Conservation (phyloP, 2,797 vertebrate genomes). For the Gymnocypris eckloni region DNA sequence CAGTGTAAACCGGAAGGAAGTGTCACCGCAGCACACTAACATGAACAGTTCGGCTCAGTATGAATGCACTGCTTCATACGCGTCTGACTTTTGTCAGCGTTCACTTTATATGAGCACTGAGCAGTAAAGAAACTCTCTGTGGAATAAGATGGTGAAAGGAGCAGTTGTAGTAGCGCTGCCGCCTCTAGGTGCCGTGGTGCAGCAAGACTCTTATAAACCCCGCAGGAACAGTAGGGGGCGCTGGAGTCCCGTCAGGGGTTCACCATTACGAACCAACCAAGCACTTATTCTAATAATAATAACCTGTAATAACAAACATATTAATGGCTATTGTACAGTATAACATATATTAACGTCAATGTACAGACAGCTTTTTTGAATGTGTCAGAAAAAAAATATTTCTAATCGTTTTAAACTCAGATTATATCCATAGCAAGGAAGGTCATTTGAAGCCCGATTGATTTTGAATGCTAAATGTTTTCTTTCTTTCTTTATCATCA, state of each 20-base stretch:
- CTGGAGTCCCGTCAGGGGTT: constrained; percentile 19
- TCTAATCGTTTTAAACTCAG: constrained; percentile 43
- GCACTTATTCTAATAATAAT: constrained; percentile 52
- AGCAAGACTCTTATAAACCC: constrained; percentile 18
- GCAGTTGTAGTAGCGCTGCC: neutral
- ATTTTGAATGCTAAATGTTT: constrained; percentile 15
- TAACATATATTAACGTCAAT: constrained; percentile 66
- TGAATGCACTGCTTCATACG: neutral
- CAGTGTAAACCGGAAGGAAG: neutral
- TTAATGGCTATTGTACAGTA: constrained; percentile 56
- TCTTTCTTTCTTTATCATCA: constrained; percentile 20
- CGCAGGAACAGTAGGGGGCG: constrained; percentile 26
- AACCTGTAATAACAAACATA: constrained; percentile 52
- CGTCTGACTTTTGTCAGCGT: neutral
- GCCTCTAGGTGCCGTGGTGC: neutral
- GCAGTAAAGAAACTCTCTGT: constrained; percentile 3
- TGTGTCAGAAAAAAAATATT: constrained; percentile 63
- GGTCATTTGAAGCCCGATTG: constrained; percentile 25
- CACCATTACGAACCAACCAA: constrained; percentile 36
- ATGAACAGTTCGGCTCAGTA: neutral
- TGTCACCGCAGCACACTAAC: constrained; percentile 9
- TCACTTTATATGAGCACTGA: neutral
- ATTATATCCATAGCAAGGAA: constrained; percentile 47
- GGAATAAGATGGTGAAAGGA: neutral
- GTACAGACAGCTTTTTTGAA: constrained; percentile 81